Evolutionary conservation across 2,113 vertebrate genomes (phyloP), one percentile per base, ranked within the genome.

Genomic region (Turdus rufiventris): DNA sequence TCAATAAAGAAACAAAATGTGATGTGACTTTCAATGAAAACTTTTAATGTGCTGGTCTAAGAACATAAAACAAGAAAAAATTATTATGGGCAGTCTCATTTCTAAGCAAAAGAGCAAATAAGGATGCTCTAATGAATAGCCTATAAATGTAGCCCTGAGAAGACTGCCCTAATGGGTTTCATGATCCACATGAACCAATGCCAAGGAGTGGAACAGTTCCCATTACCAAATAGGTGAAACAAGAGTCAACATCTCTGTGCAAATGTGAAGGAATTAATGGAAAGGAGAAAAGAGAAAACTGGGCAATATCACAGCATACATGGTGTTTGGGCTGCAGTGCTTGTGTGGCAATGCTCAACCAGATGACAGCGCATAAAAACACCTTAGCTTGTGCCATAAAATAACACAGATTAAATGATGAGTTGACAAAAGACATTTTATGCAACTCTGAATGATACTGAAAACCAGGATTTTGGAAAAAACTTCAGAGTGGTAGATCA

Each of bases 401-500:
- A 86, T 53, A 54, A n/a, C 63, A 78, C 8, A 70, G 75, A 92
- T 89, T 89, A 89, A 48, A 42, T 68, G 83, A 83, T 51, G 71
- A 81, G 73, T 9, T 3, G 12, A 94, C 65, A 91, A 71, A 56
- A 66, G 66, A 67, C n/a, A 89, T 36, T 18, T 6, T n/a, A 84
- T 67, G 50, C 43, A 88, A 61, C 47, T n/a, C 76, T 88, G 63
- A 93, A 90, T 73, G 56, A 81, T 51, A 67, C 45, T 78, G 33
- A 62, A 82, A 96, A 54, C n/a, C 21, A 61, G 33, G 66, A 88
- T 95, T 54, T 89, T 94, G 51, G 63, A 93, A 96, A 84, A 75
- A 92, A 87, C 40, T 93, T 94, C 81, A 73, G 70, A 68, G 71
- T 77, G 56, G 50, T 73, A 97, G 93, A 97, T 97, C 97, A 97